Base-by-base conservation (phyloP, 2,797 vertebrate species). In the Silurus lanzhouensis region DNA sequence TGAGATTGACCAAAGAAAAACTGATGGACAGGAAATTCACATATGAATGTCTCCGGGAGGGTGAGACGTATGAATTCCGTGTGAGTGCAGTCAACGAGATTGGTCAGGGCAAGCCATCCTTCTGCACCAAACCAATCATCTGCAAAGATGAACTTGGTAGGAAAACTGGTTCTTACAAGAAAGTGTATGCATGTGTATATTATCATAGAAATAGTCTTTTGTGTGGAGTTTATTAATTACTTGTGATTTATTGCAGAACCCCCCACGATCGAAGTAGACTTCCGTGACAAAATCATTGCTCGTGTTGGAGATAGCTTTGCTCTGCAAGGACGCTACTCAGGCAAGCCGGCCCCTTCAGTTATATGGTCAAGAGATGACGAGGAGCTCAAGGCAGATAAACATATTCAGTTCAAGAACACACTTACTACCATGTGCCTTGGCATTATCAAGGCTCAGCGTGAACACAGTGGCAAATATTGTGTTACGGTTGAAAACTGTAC, bases 61-160 rank as follows among this genome's bases (percentile, higher is more conserved):
- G 98, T 6, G 98, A 99, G 74, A 96, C 95, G 22, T 99, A 96
- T 44, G 97, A 99, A 90, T 98, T 97, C 89, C 97, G 98, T 67
- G 98, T 98, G 87, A 95, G 96, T 22, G 98, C 98, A 0, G 96
- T 97, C 84, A 99, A 99, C 84, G 97, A 98, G 90, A 95, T 99
- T 4, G 98, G 98, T 48, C 95, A 96, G 88, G 93, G 98, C 91
- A 99, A 99, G 86, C 98, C 98, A 1, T 99, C 98, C 0, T 99
- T 99, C 93, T 95, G 94, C 92, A 99, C 98, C 87, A 99, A 99
- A 91, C 95, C 97, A 81, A 96, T 99, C 93, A 99, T 96, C 2
- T 99, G 98, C 95, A 99, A 94, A 89, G 95, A 99, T 89, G 97
- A 98, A 92, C 93, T 99, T 31, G 98, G 98, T 99, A 95, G 87